Evolutionary conservation across 2,113 vertebrate genomes (phyloP).

Genomic region (Vireo altiloquus): DNA sequence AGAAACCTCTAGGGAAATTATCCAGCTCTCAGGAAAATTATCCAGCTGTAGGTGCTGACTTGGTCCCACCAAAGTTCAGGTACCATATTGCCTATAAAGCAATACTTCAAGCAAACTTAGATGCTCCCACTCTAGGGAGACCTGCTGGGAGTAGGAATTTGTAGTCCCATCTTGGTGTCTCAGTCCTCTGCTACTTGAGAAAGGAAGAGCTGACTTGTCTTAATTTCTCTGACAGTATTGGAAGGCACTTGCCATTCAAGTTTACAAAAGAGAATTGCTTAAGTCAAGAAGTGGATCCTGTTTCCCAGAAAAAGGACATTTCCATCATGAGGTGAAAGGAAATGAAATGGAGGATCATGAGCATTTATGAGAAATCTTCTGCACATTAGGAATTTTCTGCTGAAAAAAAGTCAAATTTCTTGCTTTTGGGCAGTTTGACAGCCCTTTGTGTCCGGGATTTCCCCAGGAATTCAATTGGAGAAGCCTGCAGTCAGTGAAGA

Average conservation of each 20-base stretch:
- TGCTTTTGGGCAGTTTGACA: not conserved
- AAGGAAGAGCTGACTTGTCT: not conserved
- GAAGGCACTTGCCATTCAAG: not conserved
- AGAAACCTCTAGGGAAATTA: not conserved
- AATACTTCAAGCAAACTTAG: not conserved
- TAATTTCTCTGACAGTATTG: not conserved
- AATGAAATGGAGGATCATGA: not conserved
- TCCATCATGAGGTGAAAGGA: not conserved
- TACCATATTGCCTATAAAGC: not conserved
- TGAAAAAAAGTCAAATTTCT: not conserved
- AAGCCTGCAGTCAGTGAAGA: not conserved
- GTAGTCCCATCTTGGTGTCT: not conserved
- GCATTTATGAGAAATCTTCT: not conserved
- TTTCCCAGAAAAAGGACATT: not conserved
- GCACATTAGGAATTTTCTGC: not conserved
- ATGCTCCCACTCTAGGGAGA: not conserved
- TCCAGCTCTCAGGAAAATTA: fast-evolving
- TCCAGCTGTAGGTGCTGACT: not conserved
- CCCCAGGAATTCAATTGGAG: not conserved
- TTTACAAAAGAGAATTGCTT: not conserved
- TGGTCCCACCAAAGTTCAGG: not conserved
- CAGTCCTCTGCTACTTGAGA: not conserved
- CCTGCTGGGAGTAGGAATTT: not conserved
- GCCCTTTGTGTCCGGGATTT: not conserved
- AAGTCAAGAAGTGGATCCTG: not conserved